A percentile compares a stretch with the other conserved stretches of the same genome.
These are phyloP conservation scores for Isaurus tuberculatus DNA, from an alignment of 92 coral and sea anemone species.

Conservation along the genomic window DNA sequence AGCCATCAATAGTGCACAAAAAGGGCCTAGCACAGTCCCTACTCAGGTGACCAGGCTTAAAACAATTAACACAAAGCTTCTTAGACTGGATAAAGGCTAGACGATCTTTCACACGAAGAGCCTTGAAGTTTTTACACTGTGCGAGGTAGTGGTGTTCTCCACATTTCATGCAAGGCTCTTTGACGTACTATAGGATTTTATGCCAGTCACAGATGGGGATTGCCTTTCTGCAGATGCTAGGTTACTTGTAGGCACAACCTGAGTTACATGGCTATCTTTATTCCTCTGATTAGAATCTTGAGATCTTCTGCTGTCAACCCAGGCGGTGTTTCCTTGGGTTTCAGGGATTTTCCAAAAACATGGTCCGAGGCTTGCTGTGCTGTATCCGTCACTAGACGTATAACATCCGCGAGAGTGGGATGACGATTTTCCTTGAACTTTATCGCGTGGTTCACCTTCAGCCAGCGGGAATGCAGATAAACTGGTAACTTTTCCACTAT, in stretches of 20 bases:
- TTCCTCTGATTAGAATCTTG: conserved; percentile 44
- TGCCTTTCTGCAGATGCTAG: conserved; percentile 49
- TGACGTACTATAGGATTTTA: conserved; percentile 18
- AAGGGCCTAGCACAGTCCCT: conserved; percentile 51
- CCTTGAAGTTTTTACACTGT: background rate
- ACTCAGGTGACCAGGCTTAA: conserved; percentile 56
- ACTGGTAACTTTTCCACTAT: conserved; percentile 54
- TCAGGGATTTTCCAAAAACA: conserved; percentile 49
- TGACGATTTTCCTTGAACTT: conserved; percentile 54
- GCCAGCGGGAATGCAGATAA: conserved; percentile 41
- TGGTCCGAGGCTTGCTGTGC: conserved; percentile 59
- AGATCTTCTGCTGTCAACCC: conserved; percentile 32
- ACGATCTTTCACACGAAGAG: conserved; percentile 22
- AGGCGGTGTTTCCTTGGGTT: conserved; percentile 5
- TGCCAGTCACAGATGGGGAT: too few species aligned
- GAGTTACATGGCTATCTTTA: conserved; percentile 26
- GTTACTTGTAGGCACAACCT: conserved; percentile 48
- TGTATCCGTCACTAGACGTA: conserved; percentile 29
- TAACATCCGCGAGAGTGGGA: conserved; percentile 58
- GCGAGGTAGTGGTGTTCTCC: conserved; percentile 17
- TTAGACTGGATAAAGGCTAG: conserved; percentile 55
- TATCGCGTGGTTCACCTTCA: conserved; percentile 44
- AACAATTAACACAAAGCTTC: conserved; percentile 52
- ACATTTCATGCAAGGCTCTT: conserved; percentile 52
- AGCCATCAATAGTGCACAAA: conserved; percentile 53